phyloP scores from a whole-genome alignment of 2,113 vertebrate species.

The Raphicerus campestris region DNA sequence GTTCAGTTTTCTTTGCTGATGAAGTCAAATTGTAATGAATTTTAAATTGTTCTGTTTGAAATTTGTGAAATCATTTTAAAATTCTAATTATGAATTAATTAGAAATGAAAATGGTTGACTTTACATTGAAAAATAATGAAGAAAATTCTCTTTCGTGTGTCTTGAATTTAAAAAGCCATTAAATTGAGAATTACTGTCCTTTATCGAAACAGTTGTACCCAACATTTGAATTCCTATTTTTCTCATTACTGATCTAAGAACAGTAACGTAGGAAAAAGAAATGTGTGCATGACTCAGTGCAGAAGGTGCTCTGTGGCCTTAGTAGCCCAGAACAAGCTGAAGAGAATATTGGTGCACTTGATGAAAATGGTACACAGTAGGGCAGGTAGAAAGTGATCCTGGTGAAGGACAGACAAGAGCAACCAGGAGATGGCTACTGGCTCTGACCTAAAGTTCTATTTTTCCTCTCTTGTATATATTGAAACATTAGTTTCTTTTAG shows the following conservation, averaged over 20 bases:
- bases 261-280: not conserved
- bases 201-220: not conserved
- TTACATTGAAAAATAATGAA: not conserved
- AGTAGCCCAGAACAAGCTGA: not conserved
- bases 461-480: not conserved
- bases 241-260: not conserved
- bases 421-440: not conserved
- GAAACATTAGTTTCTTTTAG: constrained; percentile 4
- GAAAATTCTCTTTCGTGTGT: not conserved
- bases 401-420: not conserved
- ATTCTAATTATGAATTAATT: not conserved
- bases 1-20: not conserved
- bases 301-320: not conserved
- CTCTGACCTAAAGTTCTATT: not conserved
- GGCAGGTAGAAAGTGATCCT: not conserved
- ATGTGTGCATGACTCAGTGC: not conserved
- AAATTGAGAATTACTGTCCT: not conserved
- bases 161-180: not conserved
- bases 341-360: not conserved
- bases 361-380: not conserved
- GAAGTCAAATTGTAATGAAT: not conserved
- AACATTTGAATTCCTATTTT: not conserved
- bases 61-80: not conserved
- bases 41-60: not conserved
- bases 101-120: not conserved